Evolutionary conservation across 37 sponge, comb jelly and placozoan genomes (phyloP), one percentile per base, ranked within the genome.

Genomic region (Ephydatia muelleri): DNA sequence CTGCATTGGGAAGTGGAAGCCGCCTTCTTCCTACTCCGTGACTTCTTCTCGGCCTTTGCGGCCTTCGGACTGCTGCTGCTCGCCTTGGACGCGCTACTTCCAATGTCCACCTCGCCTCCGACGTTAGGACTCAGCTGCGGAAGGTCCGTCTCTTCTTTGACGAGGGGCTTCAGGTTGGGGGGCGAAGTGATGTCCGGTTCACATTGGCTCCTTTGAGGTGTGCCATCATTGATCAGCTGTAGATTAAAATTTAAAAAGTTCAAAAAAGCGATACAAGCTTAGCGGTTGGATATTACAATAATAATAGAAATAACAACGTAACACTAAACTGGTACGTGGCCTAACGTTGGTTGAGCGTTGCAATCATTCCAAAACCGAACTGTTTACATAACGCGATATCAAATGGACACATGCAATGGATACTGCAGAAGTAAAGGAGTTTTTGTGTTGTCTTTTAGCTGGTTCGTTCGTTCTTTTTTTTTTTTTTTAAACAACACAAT

Each of bases 1-100:
- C 85, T 81, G 78, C 90, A 90, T 49, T 85, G 82, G 0, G 90
- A 85, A 8, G 80, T 81, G 21, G 90, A 80, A 2, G 80, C 76
- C 13, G 82, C 70, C 65, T 85, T 85, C 82, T 85, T 90, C 14
- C 90, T 48, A 36, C 72, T 89, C 39, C 90, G 32, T 21, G 68
- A n/a, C 81, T 84, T 84, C 67, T 89, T 89, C 27, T 49, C 13
- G 9, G 48, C 21, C 38, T 76, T 47, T 36, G 77, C 6, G 21
- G 13, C 35, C 34, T 32, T 28, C 28, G 73, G 73, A 14, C 57
- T 57, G 47, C 47, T 43, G 57, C 57, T 57, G 9, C 57, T 21
- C 32, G 73, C 33, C 26, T 72, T 72, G 37, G 77, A 11, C 28
- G 33, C 26, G 64, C 64, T 57, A 1, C 27, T 29, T 57, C 12